phyloP scores from a whole-genome alignment of 2,113 vertebrate genomes.

The Hippopotamus amphibius region DNA sequence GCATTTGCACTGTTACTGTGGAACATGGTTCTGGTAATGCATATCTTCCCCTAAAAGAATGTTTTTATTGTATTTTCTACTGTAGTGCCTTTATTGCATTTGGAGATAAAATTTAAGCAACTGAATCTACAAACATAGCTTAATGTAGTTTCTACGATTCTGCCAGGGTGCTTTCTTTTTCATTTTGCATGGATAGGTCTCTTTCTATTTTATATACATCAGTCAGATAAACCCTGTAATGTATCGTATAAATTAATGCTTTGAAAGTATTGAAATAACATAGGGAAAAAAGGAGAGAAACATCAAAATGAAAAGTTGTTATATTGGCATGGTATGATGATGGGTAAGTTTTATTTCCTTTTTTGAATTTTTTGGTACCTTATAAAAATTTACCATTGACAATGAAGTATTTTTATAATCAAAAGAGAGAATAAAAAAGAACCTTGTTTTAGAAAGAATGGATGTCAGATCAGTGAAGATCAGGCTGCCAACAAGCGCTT shows the following conservation, averaged over 20 bases:
- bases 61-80: constrained; percentile 70
- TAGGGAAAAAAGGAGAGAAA: neutral
- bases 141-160: neutral
- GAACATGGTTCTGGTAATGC: constrained; percentile 66
- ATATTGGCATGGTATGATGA: neutral
- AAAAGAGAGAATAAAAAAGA: neutral
- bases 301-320: neutral
- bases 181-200: neutral
- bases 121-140: constrained; percentile 35
- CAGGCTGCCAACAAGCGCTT: constrained; percentile 14
- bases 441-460: neutral
- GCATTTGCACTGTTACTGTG: neutral
- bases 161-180: constrained; percentile 18
- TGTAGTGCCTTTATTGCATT: constrained; percentile 58
- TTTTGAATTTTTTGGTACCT: neutral
- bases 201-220: constrained; percentile 14
- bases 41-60: constrained; percentile 65
- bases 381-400: neutral
- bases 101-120: constrained; percentile 70
- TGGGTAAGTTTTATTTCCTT: neutral
- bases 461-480: constrained; percentile 48
- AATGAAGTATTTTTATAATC: constrained; percentile 15
- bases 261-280: neutral
- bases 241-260: neutral
- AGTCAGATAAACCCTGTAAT: neutral